phyloP scores from a whole-genome alignment of 2,888 invertebrate genomes.

The Coelinius sp. region DNA sequence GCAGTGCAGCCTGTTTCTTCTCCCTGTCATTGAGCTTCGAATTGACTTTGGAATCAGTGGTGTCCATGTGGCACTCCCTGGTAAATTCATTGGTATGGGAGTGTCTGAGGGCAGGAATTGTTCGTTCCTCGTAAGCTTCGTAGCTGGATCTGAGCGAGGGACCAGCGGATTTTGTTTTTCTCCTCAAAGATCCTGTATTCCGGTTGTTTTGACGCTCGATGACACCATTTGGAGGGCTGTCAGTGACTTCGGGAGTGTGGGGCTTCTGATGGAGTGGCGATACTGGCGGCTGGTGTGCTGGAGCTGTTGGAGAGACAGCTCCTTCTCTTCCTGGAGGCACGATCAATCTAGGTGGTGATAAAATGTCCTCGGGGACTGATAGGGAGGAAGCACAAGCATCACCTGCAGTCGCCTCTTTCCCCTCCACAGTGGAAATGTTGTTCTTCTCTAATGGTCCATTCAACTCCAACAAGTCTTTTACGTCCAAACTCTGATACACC shows the following conservation, averaged over 20 bases:
- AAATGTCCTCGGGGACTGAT: slow-evolving; percentile 57
- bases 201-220: slow-evolving; percentile 62
- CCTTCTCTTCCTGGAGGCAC: slow-evolving; percentile 68
- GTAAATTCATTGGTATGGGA: slow-evolving; percentile 88
- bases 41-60: slow-evolving; percentile 72
- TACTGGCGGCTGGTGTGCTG: slow-evolving; percentile 70
- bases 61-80: slow-evolving; percentile 78
- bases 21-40: slow-evolving; percentile 83
- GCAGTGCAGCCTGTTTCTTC: slow-evolving; percentile 89
- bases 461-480: slow-evolving; percentile 85
- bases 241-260: slow-evolving; percentile 71
- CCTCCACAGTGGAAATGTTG: slow-evolving; percentile 59
- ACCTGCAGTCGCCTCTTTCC: slow-evolving; percentile 55
- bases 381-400: slow-evolving; percentile 53
- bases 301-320: slow-evolving; percentile 70
- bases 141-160: slow-evolving; percentile 76
- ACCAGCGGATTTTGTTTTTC: slow-evolving; percentile 72
- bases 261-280: slow-evolving; percentile 73
- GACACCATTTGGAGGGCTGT: slow-evolving; percentile 73
- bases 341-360: slow-evolving; percentile 61
- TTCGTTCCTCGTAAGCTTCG: slow-evolving; percentile 89
- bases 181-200: slow-evolving; percentile 74
- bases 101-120: slow-evolving; percentile 87
- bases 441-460: slow-evolving; percentile 74
- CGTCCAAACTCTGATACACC: slow-evolving; percentile 81